phyloP scores from a whole-genome alignment of 1,140 invertebrate genomes.

The Drosophila mayri region DNA sequence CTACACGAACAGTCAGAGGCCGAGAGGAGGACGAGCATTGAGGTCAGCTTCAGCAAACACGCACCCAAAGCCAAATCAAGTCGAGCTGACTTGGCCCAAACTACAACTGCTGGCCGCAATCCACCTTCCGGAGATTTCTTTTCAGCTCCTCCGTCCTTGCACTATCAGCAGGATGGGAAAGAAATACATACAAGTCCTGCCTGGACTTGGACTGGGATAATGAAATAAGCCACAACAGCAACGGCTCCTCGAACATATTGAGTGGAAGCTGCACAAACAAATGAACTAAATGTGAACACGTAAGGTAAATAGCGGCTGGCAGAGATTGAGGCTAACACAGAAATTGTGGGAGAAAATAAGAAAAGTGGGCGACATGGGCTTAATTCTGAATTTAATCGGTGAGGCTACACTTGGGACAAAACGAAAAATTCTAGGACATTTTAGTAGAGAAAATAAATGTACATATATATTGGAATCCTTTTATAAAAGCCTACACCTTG shows the following conservation, averaged over 20 bases:
- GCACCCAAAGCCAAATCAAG: slow-evolving; percentile 60
- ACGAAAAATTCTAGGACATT: background rate
- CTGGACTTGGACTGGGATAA: slow-evolving; percentile 49
- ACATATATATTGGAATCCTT: too few relatives aligned
- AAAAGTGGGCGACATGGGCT: background rate
- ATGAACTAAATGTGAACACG: slow-evolving; percentile 75
- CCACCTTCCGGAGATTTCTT: slow-evolving; percentile 37
- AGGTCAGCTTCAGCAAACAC: slow-evolving; percentile 58
- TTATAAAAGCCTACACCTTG: too few relatives aligned
- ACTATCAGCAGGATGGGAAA: slow-evolving; percentile 38
- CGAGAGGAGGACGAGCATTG: slow-evolving; percentile 14
- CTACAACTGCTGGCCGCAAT: slow-evolving; percentile 23
- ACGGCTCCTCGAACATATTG: slow-evolving; percentile 50
- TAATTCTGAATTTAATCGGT: slow-evolving; percentile 32
- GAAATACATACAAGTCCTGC: slow-evolving; percentile 40
- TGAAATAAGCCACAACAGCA: slow-evolving; percentile 62
- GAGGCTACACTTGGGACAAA: background rate
- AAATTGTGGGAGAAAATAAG: background rate
- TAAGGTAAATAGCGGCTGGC: slow-evolving; percentile 64
- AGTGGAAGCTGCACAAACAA: slow-evolving; percentile 66
- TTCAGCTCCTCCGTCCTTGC: slow-evolving; percentile 26
- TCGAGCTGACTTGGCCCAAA: slow-evolving; percentile 49
- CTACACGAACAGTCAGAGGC: slow-evolving; percentile 33
- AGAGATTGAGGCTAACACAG: slow-evolving; percentile 22
- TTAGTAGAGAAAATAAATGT: background rate